phyloP scores from a whole-genome alignment of 1,140 invertebrate genomes.

The Parasteatoda tepidariorum region DNA sequence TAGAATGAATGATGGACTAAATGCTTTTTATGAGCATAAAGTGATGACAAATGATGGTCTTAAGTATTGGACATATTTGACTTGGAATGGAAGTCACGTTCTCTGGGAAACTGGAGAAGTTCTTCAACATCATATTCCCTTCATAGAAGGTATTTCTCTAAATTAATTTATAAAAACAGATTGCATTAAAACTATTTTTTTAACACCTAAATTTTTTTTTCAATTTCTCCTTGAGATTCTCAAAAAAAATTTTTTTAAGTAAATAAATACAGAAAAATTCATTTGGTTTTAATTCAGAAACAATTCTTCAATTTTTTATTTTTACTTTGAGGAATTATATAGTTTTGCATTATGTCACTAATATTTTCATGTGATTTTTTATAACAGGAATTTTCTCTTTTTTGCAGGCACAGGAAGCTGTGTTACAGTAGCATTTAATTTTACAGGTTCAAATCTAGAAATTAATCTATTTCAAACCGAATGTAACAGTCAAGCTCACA shows the following conservation, averaged over 20 bases:
- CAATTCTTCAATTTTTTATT: too few relatives aligned
- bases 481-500: background rate
- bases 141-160: background rate
- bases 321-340: too few relatives aligned
- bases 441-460: background rate
- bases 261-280: too few relatives aligned
- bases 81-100: background rate
- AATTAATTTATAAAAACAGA: too few relatives aligned
- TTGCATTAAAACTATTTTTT: too few relatives aligned
- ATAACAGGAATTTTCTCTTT: too few relatives aligned
- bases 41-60: conserved; percentile 12
- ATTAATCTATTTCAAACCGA: conserved; percentile 10
- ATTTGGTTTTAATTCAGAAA: too few relatives aligned
- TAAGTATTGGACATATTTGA: conserved; percentile 9
- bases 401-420: conserved; percentile 13
- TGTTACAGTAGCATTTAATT: background rate
- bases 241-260: too few relatives aligned
- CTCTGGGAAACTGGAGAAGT: background rate
- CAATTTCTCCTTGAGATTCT: too few relatives aligned
- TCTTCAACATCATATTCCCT: background rate
- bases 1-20: background rate
- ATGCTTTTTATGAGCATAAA: background rate
- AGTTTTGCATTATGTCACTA: too few relatives aligned
- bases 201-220: too few relatives aligned
- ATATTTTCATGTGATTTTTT: too few relatives aligned